phyloP scores from a whole-genome alignment of 1,140 invertebrate species.

The Euwallacea fornicatus region DNA sequence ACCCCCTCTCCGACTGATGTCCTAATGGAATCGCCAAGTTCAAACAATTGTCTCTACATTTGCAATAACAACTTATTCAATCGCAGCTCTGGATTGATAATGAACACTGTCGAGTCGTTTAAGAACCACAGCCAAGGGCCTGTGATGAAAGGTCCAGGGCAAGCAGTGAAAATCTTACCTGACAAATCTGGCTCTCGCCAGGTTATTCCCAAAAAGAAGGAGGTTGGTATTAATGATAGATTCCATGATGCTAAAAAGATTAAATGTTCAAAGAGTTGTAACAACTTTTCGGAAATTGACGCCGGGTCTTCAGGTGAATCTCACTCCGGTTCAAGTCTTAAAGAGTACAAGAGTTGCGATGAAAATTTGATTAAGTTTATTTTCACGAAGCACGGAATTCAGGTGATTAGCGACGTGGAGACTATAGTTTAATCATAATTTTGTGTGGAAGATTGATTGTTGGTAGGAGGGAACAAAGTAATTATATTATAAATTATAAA shows the following conservation, averaged over 20 bases:
- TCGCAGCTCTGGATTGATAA: slow-evolving; percentile 40
- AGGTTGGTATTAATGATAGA: slow-evolving; percentile 47
- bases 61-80: slow-evolving; percentile 55
- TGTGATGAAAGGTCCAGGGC: slow-evolving; percentile 55
- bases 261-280: slow-evolving; percentile 49
- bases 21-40: slow-evolving; percentile 59
- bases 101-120: slow-evolving; percentile 48
- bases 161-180: slow-evolving; percentile 59
- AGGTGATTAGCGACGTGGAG: slow-evolving; percentile 74
- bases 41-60: slow-evolving; percentile 55
- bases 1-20: slow-evolving; percentile 62
- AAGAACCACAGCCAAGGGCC: slow-evolving; percentile 50
- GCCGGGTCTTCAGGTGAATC: slow-evolving; percentile 36
- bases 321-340: slow-evolving; percentile 49
- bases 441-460: no score
- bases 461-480: no score
- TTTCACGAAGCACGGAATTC: slow-evolving; percentile 71
- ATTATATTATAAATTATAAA: no score
- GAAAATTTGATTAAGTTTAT: slow-evolving; percentile 71
- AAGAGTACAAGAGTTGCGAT: slow-evolving; percentile 58
- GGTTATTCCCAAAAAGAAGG: slow-evolving; percentile 47
- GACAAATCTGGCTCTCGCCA: no score
- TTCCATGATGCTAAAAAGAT: slow-evolving; percentile 7
- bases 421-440: slow-evolving; percentile 59
- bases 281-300: slow-evolving; percentile 49